Evolutionary conservation across 2,797 vertebrate species (phyloP), one percentile per base, ranked within the genome.

Genomic region (Paratrypauchen microcephalus): DNA sequence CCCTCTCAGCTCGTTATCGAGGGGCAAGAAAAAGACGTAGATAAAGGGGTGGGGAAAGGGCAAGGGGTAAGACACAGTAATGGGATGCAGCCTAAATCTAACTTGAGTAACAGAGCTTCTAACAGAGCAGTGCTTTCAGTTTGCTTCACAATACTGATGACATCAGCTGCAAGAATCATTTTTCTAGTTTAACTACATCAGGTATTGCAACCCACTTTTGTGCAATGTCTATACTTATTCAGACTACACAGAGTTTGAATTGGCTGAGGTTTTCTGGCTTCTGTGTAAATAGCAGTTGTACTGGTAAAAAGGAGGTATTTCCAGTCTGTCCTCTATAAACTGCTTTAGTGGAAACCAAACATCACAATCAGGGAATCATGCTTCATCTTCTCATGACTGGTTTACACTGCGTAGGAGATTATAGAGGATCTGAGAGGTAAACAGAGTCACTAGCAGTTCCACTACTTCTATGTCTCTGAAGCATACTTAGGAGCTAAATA

Each of bases 351-450:
- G 62, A 79, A 80, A 69, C 61, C 73, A 84, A 84, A 80, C 68
- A 70, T 50, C 66, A 74, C 41, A 80, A 79, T 76, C 66, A 78
- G 66, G 62, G 28, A 73, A 78, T 75, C 72, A 75, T 55, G 39
- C 78, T 71, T 59, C 66, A 72, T 79, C 63, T 80, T 72, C 61
- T 81, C 66, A 13, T 12, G 0, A 71, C 75, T 72, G 76, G 68
- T 73, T 81, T 59, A 70, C 26, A 79, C 76, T 74, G 72, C 73
- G 77, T 60, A 15, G 71, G 71, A 79, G 73, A 85, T 80, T 75
- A 70, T 16, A 69, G 69, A 68, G 68, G 78, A 72, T 86, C 77
- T 81, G 66, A 48, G 68, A 68, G 57, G 70, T 84, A 86, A 87
- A 86, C 82, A 86, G 71, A 73, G 82, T 79, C 80, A n/a, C n/a